Evolutionary conservation across 1,140 invertebrate species (phyloP), one percentile per base, ranked within the genome.

Genomic region (Drosophila azteca): DNA sequence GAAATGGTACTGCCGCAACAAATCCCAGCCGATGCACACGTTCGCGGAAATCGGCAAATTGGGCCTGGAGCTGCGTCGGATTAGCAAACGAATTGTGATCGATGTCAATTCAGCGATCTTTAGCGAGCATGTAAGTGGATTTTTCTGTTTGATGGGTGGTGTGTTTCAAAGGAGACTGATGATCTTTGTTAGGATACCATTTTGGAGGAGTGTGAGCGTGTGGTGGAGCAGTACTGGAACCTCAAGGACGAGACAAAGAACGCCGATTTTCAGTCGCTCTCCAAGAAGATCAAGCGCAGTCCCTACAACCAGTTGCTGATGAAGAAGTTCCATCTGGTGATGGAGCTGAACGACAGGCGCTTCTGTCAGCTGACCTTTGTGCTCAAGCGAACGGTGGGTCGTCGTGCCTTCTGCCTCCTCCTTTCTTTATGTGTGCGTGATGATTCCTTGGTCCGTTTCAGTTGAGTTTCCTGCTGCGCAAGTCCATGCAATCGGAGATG

Each of bases 1-100:
- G 64, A 90, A 90, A 71, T 90, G 89, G 89, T 90, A 90, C 84
- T 90, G 89, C 85, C 89, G 89, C 70, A 90, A 90, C 75, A 90
- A 90, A 90, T 90, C 89, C 62, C 88, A 90, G 79, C 89, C 88
- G 53, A 89, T 90, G 81, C 88, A 90, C 73, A 90, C 89, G 65
- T 90, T 90, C 71, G 78, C 81, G 72, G 89, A 90, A 82, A 89
- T 90, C 54, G 77, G 72, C 22, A 90, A 89, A 67, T 65, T 90
- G 61, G 89, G 89, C 51, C 68, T 89, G 63, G 89, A 90, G 53
- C 54, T 90, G 52, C 76, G 89, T 9, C 83, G 81, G 51, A 89
- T 90, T 46, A 90, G 84, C 43, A 90, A 90, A 50, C 75, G 89
- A 11, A 87, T 90, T 52, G 79, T 90, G 50, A 90, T 90, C 66